Evolutionary conservation across 1,140 invertebrate genomes (phyloP).

Genomic region (Patella vulgata): DNA sequence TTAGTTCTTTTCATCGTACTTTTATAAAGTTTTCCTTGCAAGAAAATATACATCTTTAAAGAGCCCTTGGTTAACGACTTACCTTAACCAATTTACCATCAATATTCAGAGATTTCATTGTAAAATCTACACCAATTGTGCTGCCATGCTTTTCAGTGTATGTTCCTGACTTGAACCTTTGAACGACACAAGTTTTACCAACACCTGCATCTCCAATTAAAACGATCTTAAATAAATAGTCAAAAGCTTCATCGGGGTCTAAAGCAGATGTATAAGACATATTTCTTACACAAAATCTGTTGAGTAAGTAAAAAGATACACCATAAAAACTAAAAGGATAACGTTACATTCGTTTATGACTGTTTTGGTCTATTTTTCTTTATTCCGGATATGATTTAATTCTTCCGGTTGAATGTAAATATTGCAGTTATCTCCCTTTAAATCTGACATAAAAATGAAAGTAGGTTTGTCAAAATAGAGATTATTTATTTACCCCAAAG

Average conservation of each 20-base stretch:
- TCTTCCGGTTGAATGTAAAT: too few species aligned
- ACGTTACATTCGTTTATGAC: too few species aligned
- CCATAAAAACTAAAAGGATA: conserved; percentile 11
- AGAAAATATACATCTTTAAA: too few species aligned
- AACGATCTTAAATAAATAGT: conserved; percentile 66
- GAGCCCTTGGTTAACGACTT: too few species aligned
- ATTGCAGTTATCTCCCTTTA: too few species aligned
- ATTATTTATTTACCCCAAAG: too few species aligned
- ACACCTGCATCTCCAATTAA: conserved; percentile 67
- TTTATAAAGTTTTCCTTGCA: too few species aligned
- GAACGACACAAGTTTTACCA: conserved; percentile 73
- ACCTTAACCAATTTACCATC: conserved; percentile 95
- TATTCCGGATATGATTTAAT: too few species aligned
- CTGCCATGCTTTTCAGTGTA: conserved; percentile 93
- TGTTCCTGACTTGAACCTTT: conserved; percentile 91
- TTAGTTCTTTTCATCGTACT: too few species aligned
- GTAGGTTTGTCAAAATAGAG: too few species aligned
- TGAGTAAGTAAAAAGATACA: background rate
- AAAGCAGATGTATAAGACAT: conserved; percentile 45
- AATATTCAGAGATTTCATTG: conserved; percentile 93
- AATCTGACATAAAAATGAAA: too few species aligned
- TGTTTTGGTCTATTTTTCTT: too few species aligned
- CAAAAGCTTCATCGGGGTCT: conserved; percentile 63
- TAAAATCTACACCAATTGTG: conserved; percentile 96
- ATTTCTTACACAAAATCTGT: background rate